Base-by-base conservation (phyloP, 2,888 invertebrate genomes). In the Artemia sinica region DNA sequence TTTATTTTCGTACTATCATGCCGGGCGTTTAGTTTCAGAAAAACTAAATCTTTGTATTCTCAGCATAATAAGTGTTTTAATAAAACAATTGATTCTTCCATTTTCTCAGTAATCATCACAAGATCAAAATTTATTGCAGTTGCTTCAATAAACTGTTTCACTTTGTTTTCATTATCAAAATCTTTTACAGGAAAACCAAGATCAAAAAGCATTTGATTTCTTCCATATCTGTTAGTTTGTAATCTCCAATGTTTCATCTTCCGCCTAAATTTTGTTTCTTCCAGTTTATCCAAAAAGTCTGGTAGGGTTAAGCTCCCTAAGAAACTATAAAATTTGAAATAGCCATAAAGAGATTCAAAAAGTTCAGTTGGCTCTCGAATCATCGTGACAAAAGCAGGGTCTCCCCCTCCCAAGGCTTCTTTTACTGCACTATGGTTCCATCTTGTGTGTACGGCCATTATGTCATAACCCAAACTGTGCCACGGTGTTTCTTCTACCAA, bases 11-110 rank as follows among this genome's bases (percentile, higher is more conserved):
- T n/a, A 14, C n/a, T 28, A 1, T 41, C 41, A 50, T 14, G 6
- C 4, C 66, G 18, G 5, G 69, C 69, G 49, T 71, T 71, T 2
- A 68, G 41, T 8, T 51, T 68, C 51, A 71, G 52, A 13, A 68
- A 69, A 11, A 68, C 65, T 12, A 71, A 58, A 12, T 71, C 71
- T 41, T 71, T 69, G 49, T 68, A 65, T 13, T 66, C 50, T 71
- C 71, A 71, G 52, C 71, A 71, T 65, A 71, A 68, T n/a, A 71
- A 66, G 14, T 71, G 69, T 14, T 67, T 66, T 9, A 72, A 58
- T 6, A 72, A 67, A 13, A 72, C 69, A 9, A 72, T 65, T 7
- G 72, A 72, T 65, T 71, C 71, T 12, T 72, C 72, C 69, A 72
- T 70, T 28, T 67, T 65, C 50, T 72, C 72, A 13, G 70, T 50